Percentiles rank a stretch among this genome's conserved stretches.
Evolutionary conservation across 2,113 vertebrate species (phyloP).

Genomic region (Neotoma lepida): DNA sequence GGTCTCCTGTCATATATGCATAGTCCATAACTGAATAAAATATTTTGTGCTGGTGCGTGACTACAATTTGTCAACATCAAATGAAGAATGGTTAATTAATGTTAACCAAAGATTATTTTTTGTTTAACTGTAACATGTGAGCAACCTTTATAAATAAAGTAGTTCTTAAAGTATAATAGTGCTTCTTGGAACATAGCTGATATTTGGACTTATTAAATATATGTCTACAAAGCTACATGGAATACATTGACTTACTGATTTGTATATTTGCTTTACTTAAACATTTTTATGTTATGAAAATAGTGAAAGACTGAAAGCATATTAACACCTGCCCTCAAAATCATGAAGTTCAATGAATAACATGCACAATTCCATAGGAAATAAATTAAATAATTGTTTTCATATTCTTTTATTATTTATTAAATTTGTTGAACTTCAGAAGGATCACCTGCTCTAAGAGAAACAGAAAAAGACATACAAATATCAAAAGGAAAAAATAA

Average conservation of each 20-base stretch:
- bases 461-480: neutral
- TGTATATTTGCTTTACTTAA: neutral
- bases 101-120: neutral
- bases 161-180: neutral
- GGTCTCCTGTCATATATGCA: neutral
- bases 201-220: constrained; percentile 14
- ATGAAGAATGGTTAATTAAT: neutral
- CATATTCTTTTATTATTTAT: neutral
- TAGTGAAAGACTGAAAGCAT: neutral
- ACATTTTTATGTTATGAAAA: neutral
- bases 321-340: neutral
- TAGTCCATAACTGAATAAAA: neutral
- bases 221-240: neutral
- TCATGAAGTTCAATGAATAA: neutral
- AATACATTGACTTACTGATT: neutral
- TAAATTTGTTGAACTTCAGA: constrained; percentile 9
- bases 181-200: neutral
- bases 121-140: neutral
- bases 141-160: neutral
- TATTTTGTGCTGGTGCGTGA: neutral
- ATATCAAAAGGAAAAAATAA: neutral
- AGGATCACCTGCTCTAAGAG: constrained; percentile 24
- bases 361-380: neutral
- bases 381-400: constrained; percentile 19
- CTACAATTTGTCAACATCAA: neutral